Base-by-base conservation (phyloP, 2,797 vertebrate genomes). In the Serranus cabrilla region DNA sequence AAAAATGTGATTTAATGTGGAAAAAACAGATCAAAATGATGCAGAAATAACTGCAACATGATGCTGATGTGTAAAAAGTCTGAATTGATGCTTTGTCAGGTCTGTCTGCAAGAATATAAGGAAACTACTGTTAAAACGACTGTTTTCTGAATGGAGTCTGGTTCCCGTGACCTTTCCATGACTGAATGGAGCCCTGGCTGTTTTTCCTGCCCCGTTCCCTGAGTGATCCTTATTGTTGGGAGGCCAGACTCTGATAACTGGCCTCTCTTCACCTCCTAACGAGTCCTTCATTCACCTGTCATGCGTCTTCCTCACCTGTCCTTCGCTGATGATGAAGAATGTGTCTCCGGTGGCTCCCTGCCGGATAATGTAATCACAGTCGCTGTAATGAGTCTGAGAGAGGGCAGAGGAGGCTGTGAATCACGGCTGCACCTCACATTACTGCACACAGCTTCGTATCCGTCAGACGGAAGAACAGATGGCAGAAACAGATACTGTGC, bases 281-380 rank as follows among this genome's bases (percentile, higher is more conserved):
- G 14, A 21, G 21, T 2, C 55, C 10, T 5, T 11, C 21, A n/a
- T 60, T 25, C 23, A 39, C 43, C 11, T 14, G 12, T 25, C 47
- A 12, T 55, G n/a, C 5, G 11, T 56, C 57, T 23, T 80, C 58
- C 92, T 93, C 83, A 95, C 95, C 93, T 94, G 89, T 64, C 95
- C 95, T 51, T 95, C 90, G 5, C 94, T 95, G 91, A 95, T 92
- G 87, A 95, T 94, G 90, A 95, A 95, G 91, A 93, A 95, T 2
- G 95, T 95, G 87, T 95, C 95, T 59, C 95, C 95, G 0, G 92
- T 93, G 83, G 94, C 95, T 25, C 95, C 95, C 83, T 95, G 93
- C 6, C 93, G 92, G 72, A 95, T 92, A 49, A 95, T 94, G 87
- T 92, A 95, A 69, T 95, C 93, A 11, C 91, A 87, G 23, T 94